Conservation (phyloP, 1,140 invertebrate species). For the Ylistrum balloti region DNA sequence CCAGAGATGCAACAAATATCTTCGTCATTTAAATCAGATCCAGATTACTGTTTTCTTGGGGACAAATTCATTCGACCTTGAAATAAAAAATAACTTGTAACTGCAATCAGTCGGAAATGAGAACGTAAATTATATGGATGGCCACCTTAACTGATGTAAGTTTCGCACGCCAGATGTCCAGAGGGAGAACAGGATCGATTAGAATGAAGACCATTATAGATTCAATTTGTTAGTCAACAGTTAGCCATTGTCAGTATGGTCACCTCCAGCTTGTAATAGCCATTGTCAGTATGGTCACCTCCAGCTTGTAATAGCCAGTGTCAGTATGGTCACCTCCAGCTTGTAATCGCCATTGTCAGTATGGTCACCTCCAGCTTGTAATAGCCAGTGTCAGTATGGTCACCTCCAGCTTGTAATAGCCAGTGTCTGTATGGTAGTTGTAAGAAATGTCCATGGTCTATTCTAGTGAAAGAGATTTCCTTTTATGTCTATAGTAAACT, state of each 20-base stretch:
- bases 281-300: too few relatives aligned
- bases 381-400: too few relatives aligned
- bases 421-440: too few relatives aligned
- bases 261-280: too few relatives aligned
- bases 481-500: not conserved
- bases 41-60: not conserved
- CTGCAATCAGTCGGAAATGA: not conserved
- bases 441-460: too few relatives aligned
- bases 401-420: too few relatives aligned
- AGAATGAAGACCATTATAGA: not conserved
- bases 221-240: not conserved
- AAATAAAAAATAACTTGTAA: not conserved
- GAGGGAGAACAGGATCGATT: not conserved
- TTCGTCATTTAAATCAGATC: not conserved
- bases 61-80: constrained; percentile 26
- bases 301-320: too few relatives aligned
- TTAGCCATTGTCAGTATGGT: too few relatives aligned
- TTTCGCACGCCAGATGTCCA: not conserved
- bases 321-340: too few relatives aligned
- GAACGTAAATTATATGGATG: not conserved
- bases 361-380: too few relatives aligned
- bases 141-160: not conserved
- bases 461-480: not conserved
- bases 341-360: too few relatives aligned
- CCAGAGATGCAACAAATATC: not conserved